These are phyloP conservation scores for Etheostoma perlongum DNA, from an alignment of 2,797 vertebrate genomes.

Conservation along the genomic window DNA sequence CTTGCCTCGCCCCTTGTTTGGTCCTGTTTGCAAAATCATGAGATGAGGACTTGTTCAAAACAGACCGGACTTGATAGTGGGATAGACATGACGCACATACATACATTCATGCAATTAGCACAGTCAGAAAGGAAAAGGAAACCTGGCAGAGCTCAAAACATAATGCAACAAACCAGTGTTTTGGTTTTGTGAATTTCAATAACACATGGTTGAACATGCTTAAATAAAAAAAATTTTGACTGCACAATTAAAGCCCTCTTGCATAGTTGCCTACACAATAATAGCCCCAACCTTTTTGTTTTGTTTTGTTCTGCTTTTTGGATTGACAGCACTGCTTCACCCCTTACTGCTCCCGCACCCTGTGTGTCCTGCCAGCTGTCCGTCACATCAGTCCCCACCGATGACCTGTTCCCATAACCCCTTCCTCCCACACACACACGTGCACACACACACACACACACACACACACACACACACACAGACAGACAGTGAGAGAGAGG, in stretches of 20 bases:
- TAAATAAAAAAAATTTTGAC: background rate
- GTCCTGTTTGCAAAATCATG: background rate
- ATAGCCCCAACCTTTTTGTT: slow-evolving; percentile 12
- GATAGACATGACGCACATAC: background rate
- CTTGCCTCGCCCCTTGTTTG: background rate
- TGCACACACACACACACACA: slow-evolving; percentile 25
- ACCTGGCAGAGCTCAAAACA: background rate
- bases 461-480: slow-evolving; percentile 14
- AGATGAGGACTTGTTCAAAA: background rate
- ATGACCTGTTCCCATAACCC: slow-evolving; percentile 73
- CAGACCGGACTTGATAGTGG: background rate
- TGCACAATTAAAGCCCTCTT: slow-evolving; percentile 19
- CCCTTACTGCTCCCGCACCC: slow-evolving; percentile 30
- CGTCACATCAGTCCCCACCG: slow-evolving; percentile 52
- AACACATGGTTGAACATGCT: background rate
- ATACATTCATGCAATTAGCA: background rate
- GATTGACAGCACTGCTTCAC: slow-evolving; percentile 38
- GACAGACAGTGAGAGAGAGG: slow-evolving; percentile 4
- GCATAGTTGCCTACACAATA: slow-evolving; percentile 18
- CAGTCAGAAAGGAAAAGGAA: background rate
- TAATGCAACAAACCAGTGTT: background rate
- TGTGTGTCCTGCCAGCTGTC: slow-evolving; percentile 66
- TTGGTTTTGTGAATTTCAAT: background rate
- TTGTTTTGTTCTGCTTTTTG: background rate
- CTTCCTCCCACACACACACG: slow-evolving; percentile 45